Conservation (phyloP, 2,113 vertebrate genomes). For the Corvus cornix region DNA sequence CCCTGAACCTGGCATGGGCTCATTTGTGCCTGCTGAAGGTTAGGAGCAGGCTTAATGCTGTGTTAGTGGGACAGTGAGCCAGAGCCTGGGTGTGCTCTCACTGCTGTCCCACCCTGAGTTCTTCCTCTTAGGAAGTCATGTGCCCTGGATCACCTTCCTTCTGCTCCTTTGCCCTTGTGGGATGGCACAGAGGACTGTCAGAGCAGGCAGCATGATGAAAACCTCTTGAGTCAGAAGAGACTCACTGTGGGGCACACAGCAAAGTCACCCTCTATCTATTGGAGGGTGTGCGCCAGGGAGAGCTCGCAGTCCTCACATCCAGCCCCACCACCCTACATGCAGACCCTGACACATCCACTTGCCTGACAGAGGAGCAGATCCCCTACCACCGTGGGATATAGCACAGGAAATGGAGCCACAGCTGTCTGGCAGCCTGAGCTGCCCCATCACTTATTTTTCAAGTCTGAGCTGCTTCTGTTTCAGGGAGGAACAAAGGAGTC, state of each 20-base stretch:
- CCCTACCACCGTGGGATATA: not conserved
- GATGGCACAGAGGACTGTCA: not conserved
- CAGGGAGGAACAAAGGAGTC: not conserved
- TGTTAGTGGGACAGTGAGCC: not conserved
- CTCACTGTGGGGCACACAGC: not conserved
- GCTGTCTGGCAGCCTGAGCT: not conserved
- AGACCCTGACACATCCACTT: accelerated
- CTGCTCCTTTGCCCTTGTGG: not conserved
- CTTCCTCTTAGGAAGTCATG: not conserved
- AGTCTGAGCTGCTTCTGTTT: not conserved
- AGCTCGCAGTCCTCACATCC: accelerated
- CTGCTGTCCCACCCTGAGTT: not conserved
- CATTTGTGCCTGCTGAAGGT: not conserved
- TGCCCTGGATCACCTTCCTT: not conserved
- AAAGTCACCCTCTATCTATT: not conserved
- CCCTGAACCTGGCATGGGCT: not conserved
- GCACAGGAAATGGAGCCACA: not conserved
- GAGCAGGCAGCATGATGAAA: not conserved
- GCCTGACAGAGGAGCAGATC: not conserved
- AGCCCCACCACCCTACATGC: not conserved
- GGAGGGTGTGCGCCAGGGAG: not conserved
- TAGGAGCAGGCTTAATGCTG: not conserved
- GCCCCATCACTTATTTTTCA: not conserved
- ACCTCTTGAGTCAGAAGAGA: not conserved
- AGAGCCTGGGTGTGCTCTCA: not conserved